These are phyloP conservation scores for Holothuria glaberrima DNA, from an alignment of 35 echinoderm and acorn worm species.

Conservation along the genomic window DNA sequence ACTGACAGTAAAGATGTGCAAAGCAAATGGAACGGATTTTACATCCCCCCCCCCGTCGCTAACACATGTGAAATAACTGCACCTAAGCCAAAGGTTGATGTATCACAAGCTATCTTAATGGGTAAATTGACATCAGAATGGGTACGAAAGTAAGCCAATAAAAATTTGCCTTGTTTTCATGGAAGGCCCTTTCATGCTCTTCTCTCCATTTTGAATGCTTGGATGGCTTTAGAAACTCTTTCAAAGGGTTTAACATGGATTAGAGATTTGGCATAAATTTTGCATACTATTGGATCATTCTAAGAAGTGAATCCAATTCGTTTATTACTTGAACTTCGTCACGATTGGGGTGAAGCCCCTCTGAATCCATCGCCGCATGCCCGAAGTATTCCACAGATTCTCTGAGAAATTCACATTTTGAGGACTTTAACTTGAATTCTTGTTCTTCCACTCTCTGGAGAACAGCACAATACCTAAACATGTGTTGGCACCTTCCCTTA, in stretches of 20 bases:
- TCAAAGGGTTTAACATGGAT: constrained; percentile 49
- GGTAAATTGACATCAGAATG: constrained; percentile 63
- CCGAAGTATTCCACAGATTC: background rate
- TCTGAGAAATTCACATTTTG: background rate
- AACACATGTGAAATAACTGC: constrained; percentile 69
- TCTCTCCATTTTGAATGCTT: constrained; percentile 22
- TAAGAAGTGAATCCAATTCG: constrained; percentile 44
- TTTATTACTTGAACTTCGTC: constrained; percentile 52
- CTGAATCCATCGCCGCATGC: background rate
- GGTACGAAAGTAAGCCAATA: constrained; percentile 31
- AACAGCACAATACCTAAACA: background rate
- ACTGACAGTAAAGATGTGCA: constrained; percentile 26
- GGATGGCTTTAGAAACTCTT: too few relatives aligned
- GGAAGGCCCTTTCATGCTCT: constrained; percentile 53
- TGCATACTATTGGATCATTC: constrained; percentile 61
- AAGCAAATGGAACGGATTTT: constrained; percentile 65
- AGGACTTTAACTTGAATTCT: background rate
- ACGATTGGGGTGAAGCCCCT: constrained; percentile 44
- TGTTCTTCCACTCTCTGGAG: constrained; percentile 15
- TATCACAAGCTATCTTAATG: constrained; percentile 52
- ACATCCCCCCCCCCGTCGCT: constrained; percentile 63
- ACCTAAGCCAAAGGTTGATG: constrained; percentile 61
- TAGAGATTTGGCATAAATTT: constrained; percentile 67
- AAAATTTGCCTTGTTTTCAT: constrained; percentile 56
- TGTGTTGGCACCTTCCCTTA: background rate